Evolutionary conservation across 2,888 invertebrate genomes (phyloP).

Genomic region (Leptinotarsa tumamoca): DNA sequence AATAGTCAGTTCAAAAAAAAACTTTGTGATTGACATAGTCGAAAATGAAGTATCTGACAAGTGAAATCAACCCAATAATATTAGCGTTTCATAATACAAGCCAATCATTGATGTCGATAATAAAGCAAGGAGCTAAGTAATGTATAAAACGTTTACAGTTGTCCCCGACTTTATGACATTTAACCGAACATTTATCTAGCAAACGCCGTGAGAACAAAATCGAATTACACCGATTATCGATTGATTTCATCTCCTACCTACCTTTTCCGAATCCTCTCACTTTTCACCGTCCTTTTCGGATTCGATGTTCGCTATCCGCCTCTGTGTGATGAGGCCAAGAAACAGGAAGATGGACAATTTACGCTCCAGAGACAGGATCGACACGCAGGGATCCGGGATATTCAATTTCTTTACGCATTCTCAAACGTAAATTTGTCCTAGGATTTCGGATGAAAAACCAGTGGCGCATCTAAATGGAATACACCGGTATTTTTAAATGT

Average conservation of each 20-base stretch:
- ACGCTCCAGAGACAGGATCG: conserved; percentile 52
- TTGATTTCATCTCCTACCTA: background rate
- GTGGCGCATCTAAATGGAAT: conserved; percentile 16
- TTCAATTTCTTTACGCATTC: conserved; percentile 60
- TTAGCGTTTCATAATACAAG: too few species aligned
- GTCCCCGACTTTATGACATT: too few species aligned
- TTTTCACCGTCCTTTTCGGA: conserved; percentile 10
- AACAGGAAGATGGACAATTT: conserved; percentile 52
- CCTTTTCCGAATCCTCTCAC: conserved; percentile 2
- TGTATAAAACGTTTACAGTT: too few species aligned
- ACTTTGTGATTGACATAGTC: too few species aligned
- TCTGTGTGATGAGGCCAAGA: conserved; percentile 20
- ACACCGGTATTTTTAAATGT: too few species aligned
- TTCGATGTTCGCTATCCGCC: conserved; percentile 18
- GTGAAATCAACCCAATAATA: too few species aligned
- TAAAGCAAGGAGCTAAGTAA: too few species aligned
- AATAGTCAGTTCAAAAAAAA: too few species aligned
- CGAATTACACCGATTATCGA: conserved; percentile 6
- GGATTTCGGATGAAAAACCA: conserved; percentile 43
- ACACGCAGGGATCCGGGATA: conserved; percentile 49
- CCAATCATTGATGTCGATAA: too few species aligned
- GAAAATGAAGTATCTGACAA: too few species aligned
- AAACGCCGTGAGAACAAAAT: conserved; percentile 2
- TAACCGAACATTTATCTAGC: background rate
- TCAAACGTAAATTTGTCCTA: conserved; percentile 56